A percentile compares a stretch with the other conserved stretches of the same genome.
phyloP scores from a whole-genome alignment of 2,888 invertebrate genomes.

The Thereva unica region DNA sequence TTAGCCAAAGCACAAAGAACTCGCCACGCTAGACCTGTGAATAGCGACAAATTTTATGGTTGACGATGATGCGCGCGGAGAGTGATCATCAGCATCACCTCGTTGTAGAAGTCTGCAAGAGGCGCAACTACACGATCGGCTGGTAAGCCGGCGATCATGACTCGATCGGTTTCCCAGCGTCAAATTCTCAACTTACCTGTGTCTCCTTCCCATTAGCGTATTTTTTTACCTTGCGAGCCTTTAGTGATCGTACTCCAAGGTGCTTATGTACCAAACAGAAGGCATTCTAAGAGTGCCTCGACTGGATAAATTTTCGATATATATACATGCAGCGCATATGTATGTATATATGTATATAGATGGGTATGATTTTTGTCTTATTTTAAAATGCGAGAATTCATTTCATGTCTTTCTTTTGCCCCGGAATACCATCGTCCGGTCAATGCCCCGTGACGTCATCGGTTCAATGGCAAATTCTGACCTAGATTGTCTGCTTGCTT shows the following conservation, averaged over 20 bases:
- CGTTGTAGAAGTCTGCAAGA: conserved; percentile 15
- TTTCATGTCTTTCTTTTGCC: conserved; percentile 35
- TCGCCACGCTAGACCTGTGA: background rate
- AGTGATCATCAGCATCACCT: conserved; percentile 8
- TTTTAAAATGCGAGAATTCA: conserved; percentile 38
- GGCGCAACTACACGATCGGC: background rate
- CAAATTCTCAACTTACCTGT: conserved; percentile 32
- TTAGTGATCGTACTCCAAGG: no score
- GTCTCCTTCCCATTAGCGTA: conserved; percentile 32
- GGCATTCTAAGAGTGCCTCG: conserved; percentile 1
- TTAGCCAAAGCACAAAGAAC: conserved; percentile 1
- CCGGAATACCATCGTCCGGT: conserved; percentile 44
- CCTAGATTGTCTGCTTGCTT: conserved; percentile 58
- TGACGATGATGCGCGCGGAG: background rate
- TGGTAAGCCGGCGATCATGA: conserved; percentile 23
- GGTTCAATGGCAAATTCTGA: conserved; percentile 60
- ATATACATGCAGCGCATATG: conserved; percentile 26
- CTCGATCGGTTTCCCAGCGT: conserved; percentile 30
- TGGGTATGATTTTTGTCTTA: conserved; percentile 30
- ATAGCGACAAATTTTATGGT: background rate
- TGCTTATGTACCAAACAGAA: no score
- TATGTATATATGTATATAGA: conserved; percentile 25
- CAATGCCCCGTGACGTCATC: conserved; percentile 59
- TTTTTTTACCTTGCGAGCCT: conserved; percentile 10
- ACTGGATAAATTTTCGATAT: conserved; percentile 17